Evolutionary conservation across 2,797 vertebrate species (phyloP).

Genomic region (Peromyscus aztecus): DNA sequence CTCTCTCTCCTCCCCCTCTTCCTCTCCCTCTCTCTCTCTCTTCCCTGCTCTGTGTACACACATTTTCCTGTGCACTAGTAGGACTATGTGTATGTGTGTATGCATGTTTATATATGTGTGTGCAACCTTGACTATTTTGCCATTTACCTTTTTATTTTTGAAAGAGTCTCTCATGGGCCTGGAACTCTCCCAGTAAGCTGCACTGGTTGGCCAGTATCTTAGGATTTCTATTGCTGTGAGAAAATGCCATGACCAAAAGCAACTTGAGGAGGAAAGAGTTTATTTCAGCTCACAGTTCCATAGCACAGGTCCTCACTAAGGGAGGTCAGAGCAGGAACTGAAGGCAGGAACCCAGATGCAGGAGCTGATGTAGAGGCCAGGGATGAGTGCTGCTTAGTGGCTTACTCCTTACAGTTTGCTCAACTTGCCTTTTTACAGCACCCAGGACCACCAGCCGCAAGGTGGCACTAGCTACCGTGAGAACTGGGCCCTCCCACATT

Average conservation of each 20-base stretch:
- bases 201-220: neutral
- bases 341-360: neutral
- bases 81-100: neutral
- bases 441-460: neutral
- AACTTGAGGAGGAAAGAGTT: neutral
- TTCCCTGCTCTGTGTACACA: neutral
- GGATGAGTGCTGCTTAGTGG: neutral
- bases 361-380: neutral
- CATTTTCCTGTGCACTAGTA: neutral
- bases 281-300: neutral
- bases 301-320: neutral
- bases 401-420: neutral
- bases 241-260: neutral
- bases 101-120: neutral
- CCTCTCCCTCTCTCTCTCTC: no score
- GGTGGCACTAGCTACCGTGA: neutral
- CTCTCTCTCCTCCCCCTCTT: neutral
- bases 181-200: neutral
- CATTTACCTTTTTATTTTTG: neutral
- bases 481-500: neutral
- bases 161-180: neutral
- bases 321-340: neutral
- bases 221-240: neutral
- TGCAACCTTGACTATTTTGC: neutral
- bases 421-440: neutral